Base-by-base conservation (phyloP, 1,140 invertebrate genomes). In the Euura lappo region DNA sequence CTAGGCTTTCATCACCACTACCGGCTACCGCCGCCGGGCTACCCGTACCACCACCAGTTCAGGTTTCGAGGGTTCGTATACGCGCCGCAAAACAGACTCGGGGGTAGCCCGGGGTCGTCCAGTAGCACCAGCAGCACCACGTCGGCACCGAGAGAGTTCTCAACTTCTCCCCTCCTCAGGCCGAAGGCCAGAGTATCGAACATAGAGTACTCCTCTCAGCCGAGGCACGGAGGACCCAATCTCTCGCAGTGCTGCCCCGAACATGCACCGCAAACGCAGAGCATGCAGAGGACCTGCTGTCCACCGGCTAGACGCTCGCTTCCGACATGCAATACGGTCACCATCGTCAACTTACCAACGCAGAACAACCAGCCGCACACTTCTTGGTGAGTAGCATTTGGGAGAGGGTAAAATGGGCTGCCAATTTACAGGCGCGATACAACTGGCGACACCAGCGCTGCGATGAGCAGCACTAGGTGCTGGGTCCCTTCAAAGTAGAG, bases 1-100 rank as follows among this genome's bases (percentile, higher is more conserved):
- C 84, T 91, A 10, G 88, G 88, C 6, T 91, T 90, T 76, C 90
- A 91, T 78, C 88, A 90, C 79, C 88, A 90, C 76, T 91, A 91
- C 76, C 87, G 90, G 81, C 85, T 90, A 83, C 89, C 89, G 43
- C 84, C 88, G 46, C 83, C 84, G 6, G 75, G 78, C 51, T 84
- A 83, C 10, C 86, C 85, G 72, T 80, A 84, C 69, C 85, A 89
- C 77, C 82, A 83, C 66, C 84, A 86, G 43, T 87, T 83, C 73
- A 83, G 86, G 0, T 84, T 88, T 45, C 84, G 86, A 6, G 83
- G 86, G 10, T 84, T 86, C 68, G 79, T 84, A 2, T 87, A 88
- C 64, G 6, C 86, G 2, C 84, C 87, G 0, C 51, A 8, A n/a
- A n/a, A 8, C 13, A 83, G 80, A 2, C 68, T 87, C 4, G 78